Base-by-base conservation (phyloP, 2,888 invertebrate genomes). In the Polydrusus pterygomalis region DNA sequence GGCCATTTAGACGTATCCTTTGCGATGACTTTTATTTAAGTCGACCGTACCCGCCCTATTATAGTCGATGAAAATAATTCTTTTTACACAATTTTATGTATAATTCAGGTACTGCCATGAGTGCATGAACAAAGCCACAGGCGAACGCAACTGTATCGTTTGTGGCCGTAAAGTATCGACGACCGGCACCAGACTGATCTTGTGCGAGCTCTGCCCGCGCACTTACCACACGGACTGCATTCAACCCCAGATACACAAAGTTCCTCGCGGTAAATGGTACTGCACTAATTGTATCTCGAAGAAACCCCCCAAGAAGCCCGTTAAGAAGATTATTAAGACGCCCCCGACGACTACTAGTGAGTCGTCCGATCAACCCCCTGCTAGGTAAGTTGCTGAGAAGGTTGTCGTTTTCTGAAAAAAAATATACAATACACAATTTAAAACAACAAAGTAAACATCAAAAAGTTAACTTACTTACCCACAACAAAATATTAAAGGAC, bases 161-260 rank as follows among this genome's bases (percentile, higher is more conserved):
- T 99, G 98, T 87, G 97, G 98, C 45, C 91, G 91, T 82, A 92
- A 92, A 82, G 85, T 88, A 54, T 90, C 90, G 0, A 84, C 87
- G 49, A 89, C 89, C 64, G 83, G 84, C 20, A 86, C 87, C 0
- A 90, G 92, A 79, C 91, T 97, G 86, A 92, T 97, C 58, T 92
- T 94, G 64, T 98, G 98, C 87, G 96, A 97, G 85, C 89, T 95
- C 70, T 98, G 98, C 87, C 95, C 96, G 3, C 91, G 97, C 70
- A 96, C 96, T 68, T 97, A 96, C 89, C 98, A 98, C 87, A 94
- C 95, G 78, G 97, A 97, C 88, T 98, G 98, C 87, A 93, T 97
- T 84, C 95, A 95, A 86, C 97, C 97, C 49, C 95, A 95, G 47
- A 89, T 96, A 84, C 89, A 92, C 82, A 95, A 95, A 90, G 93